A percentile compares a stretch with the other conserved stretches of the same genome.
phyloP scores from a whole-genome alignment of 1,140 invertebrate genomes.

The Cherax quadricarinatus region DNA sequence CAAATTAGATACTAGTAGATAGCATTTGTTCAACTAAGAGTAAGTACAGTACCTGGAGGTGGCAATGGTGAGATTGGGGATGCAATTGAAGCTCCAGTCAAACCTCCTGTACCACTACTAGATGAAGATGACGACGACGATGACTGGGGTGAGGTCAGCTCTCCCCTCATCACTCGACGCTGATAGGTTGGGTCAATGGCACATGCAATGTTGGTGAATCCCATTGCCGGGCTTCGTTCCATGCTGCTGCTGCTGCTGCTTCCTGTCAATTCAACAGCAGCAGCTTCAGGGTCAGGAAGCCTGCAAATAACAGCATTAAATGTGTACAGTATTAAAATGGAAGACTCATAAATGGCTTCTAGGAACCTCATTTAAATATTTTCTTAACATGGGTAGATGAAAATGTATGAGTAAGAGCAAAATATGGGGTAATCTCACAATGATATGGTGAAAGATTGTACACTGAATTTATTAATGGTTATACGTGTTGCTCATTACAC shows the following conservation, averaged over 20 bases:
- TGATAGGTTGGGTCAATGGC: constrained; percentile 81
- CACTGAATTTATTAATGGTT: too few species aligned
- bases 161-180: constrained; percentile 64
- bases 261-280: constrained; percentile 16
- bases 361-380: too few species aligned
- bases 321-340: not conserved
- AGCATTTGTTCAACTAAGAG: too few species aligned
- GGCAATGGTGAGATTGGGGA: constrained; percentile 65
- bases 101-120: constrained; percentile 52
- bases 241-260: constrained; percentile 74
- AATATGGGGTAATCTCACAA: too few species aligned
- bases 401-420: too few species aligned
- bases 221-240: constrained; percentile 19
- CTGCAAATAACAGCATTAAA: constrained; percentile 14
- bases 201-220: constrained; percentile 79
- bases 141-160: constrained; percentile 62
- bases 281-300: constrained; percentile 48
- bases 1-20: too few species aligned
- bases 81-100: not conserved
- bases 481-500: too few species aligned
- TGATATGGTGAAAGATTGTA: too few species aligned
- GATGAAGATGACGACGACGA: constrained; percentile 54
- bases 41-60: constrained; percentile 53
- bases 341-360: too few species aligned
- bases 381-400: too few species aligned